Evolutionary conservation across 1,140 invertebrate genomes (phyloP), one percentile per base, ranked within the genome.

Genomic region (Bombus terrestris): DNA sequence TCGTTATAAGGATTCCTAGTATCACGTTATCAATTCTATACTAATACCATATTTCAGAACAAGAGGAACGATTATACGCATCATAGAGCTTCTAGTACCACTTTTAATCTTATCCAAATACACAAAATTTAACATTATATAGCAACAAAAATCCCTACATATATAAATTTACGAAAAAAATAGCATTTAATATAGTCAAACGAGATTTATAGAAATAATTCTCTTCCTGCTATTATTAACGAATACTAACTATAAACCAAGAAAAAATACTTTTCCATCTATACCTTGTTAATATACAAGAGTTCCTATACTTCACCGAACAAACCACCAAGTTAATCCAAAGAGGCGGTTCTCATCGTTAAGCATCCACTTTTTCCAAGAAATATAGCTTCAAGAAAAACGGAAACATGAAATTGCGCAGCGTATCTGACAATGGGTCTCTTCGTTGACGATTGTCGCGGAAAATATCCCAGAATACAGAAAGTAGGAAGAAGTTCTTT

Each of bases 391-490:
- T 28, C 22, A 35, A 66, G 35, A 68, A 43, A 62, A 10, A 53
- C 35, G 81, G 69, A 76, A 64, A 66, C 59, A 32, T 18, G 39
- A 83, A 83, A 83, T 83, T 83, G 62, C 81, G 3, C 71, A 13
- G 57, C 57, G 57, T 47, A 83, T 66, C 72, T 64, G 81, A 83
- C 73, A 62, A 83, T 82, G 39, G 78, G 9, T 8, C 10, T 28
- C 13, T 15, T 41, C 25, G 66, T 37, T 15, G 28, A 73, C 39
- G 37, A 35, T 53, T 73, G 59, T 73, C 22, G 37, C 53, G 59
- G 22, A 22, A n/a, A 59, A 73, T 41, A 73, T 53, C 39, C 10
- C 10, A 22, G 39, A 32, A 62, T 28, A 25, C 37, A 53, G 15
- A 41, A 13, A 53, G 68, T 64, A 37, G 68, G 57, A 81, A 81